A percentile compares a stretch with the other conserved stretches of the same genome.
phyloP scores from a whole-genome alignment of 2,113 vertebrate genomes.

The Albula goreensis region DNA sequence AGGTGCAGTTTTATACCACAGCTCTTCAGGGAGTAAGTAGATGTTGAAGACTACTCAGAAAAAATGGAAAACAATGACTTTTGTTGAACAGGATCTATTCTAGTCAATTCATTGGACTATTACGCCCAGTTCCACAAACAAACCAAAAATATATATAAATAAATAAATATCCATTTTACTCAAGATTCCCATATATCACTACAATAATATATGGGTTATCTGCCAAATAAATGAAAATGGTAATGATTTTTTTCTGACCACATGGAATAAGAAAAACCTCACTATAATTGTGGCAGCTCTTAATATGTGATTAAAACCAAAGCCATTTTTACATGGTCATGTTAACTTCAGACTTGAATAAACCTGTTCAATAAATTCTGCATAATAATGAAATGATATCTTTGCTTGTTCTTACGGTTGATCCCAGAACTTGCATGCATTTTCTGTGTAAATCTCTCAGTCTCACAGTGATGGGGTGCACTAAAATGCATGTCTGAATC shows the following conservation, averaged over 20 bases:
- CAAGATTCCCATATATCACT: too few relatives aligned
- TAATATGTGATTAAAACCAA: not conserved
- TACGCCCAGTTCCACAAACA: too few relatives aligned
- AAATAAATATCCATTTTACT: too few relatives aligned
- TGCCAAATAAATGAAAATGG: too few relatives aligned
- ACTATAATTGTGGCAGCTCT: too few relatives aligned
- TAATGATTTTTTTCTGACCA: too few relatives aligned
- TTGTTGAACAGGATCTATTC: not conserved
- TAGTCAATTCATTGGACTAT: not conserved
- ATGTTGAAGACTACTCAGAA: not conserved
- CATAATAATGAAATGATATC: not conserved
- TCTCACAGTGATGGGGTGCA: too few relatives aligned
- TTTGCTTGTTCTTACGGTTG: not conserved
- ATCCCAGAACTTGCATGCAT: not conserved
- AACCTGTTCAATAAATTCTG: not conserved
- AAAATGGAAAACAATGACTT: not conserved
- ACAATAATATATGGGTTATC: too few relatives aligned
- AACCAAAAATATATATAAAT: too few relatives aligned
- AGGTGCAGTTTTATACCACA: not conserved
- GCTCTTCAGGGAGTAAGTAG: not conserved
- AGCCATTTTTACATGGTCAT: not conserved
- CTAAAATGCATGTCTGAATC: too few relatives aligned
- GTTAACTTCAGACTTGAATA: not conserved
- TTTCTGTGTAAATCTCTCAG: too few relatives aligned
- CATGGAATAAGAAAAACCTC: too few relatives aligned